Evolutionary conservation across 2,888 invertebrate species (phyloP).

Genomic region (Acrocyrtus sp.): DNA sequence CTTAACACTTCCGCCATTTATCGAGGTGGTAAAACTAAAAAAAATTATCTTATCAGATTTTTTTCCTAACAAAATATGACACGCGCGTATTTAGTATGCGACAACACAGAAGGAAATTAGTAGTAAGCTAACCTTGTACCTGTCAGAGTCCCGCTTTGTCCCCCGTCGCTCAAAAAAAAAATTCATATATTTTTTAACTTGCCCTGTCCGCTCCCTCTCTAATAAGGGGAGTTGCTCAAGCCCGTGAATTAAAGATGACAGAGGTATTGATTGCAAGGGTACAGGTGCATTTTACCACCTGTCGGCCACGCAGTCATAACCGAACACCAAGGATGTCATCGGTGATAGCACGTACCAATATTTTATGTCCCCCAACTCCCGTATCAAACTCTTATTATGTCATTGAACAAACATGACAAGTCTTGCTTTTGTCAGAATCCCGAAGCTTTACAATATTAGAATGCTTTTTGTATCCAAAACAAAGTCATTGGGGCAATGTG

Average conservation of each 20-base stretch:
- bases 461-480: background rate
- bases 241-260: conserved; percentile 35
- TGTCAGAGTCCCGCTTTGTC: too few relatives aligned
- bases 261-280: conserved; percentile 24
- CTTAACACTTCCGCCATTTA: conserved; percentile 2
- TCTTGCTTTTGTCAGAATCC: background rate
- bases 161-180: too few relatives aligned
- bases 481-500: conserved; percentile 1
- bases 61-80: too few relatives aligned
- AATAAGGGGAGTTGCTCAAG: too few relatives aligned
- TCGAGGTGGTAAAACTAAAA: background rate
- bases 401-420: conserved; percentile 43
- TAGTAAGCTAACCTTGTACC: too few relatives aligned
- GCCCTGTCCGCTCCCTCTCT: too few relatives aligned
- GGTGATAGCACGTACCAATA: conserved; percentile 33
- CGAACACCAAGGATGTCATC: background rate
- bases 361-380: conserved; percentile 8
- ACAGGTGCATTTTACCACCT: conserved; percentile 49
- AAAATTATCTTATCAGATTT: too few relatives aligned
- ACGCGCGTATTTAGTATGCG: too few relatives aligned
- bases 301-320: conserved; percentile 28
- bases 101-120: too few relatives aligned
- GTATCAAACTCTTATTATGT: conserved; percentile 26
- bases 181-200: too few relatives aligned
- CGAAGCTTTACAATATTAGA: too few relatives aligned